Conservation (phyloP, 1,140 invertebrate genomes). For the Maniola jurtina region DNA sequence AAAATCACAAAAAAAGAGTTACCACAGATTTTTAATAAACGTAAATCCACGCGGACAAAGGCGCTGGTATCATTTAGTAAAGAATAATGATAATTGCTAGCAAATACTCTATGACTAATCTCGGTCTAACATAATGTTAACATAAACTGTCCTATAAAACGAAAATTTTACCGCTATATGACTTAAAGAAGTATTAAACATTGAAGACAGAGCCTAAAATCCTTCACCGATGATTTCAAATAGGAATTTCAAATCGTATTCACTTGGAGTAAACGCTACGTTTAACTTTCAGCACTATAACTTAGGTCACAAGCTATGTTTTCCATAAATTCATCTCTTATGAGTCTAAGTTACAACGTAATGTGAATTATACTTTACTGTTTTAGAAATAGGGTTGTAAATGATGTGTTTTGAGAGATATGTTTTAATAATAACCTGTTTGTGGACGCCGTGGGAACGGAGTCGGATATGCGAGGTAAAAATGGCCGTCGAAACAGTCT, state of each 20-base stretch:
- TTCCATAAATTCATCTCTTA: constrained; percentile 38
- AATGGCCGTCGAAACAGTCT: constrained; percentile 72
- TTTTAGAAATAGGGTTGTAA: constrained; percentile 38
- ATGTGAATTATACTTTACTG: constrained; percentile 42
- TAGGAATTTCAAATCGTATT: constrained; percentile 74
- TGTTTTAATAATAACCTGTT: constrained; percentile 78
- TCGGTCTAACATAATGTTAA: constrained; percentile 13
- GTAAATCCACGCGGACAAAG: no score
- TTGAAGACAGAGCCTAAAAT: constrained; percentile 71
- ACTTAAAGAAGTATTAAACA: constrained; percentile 64
- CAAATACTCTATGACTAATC: background rate
- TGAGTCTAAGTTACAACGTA: constrained; percentile 37
- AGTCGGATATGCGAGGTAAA: constrained; percentile 74
- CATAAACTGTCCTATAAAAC: constrained; percentile 1
- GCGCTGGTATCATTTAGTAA: no score
- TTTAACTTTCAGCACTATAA: constrained; percentile 54
- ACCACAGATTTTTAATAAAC: no score
- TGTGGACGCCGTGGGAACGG: constrained; percentile 73
- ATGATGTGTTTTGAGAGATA: constrained; percentile 39
- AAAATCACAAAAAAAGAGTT: no score
- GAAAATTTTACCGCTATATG: constrained; percentile 65
- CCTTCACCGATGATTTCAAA: constrained; percentile 70
- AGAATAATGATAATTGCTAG: background rate
- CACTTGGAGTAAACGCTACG: constrained; percentile 46
- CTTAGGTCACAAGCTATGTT: constrained; percentile 43